Conservation (phyloP, 2,888 invertebrate genomes). For the Epinotia demarniana region DNA sequence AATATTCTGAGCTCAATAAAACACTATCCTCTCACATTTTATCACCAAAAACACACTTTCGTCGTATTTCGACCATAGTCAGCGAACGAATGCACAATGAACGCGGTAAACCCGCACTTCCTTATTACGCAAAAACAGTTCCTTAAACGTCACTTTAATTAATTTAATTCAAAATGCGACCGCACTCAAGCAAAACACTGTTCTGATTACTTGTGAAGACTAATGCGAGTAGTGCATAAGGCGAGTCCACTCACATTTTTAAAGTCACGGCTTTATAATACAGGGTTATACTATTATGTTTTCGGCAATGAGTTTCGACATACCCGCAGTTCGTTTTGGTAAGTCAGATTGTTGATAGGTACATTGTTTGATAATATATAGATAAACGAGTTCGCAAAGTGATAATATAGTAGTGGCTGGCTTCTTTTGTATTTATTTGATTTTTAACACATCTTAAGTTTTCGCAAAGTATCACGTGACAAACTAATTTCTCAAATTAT, state of each 20-base stretch:
- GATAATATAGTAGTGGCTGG: too few species aligned
- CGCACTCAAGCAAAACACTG: slow-evolving; percentile 14
- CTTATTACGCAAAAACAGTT: slow-evolving; percentile 19
- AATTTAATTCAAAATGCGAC: slow-evolving; percentile 25
- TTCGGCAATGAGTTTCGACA: background rate
- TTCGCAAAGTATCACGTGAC: too few species aligned
- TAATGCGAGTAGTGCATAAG: slow-evolving; percentile 22
- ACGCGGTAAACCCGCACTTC: slow-evolving; percentile 10
- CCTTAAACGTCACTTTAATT: slow-evolving; percentile 16
- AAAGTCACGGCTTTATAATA: slow-evolving; percentile 38
- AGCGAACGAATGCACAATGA: slow-evolving; percentile 3
- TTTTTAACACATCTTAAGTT: too few species aligned
- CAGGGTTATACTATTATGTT: slow-evolving; percentile 7
- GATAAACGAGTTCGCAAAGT: background rate
- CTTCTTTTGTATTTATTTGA: background rate
- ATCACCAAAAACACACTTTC: slow-evolving; percentile 14
- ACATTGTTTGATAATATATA: background rate
- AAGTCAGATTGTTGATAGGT: background rate
- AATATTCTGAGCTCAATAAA: background rate
- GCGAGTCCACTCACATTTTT: slow-evolving; percentile 32
- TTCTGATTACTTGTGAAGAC: slow-evolving; percentile 28
- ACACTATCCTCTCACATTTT: background rate
- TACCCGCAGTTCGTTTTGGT: background rate
- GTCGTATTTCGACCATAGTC: background rate
- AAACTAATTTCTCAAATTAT: too few species aligned